A percentile compares a stretch with the other conserved stretches of the same genome.
These are phyloP conservation scores for Tautogolabrus adspersus DNA, from an alignment of 2,113 vertebrate genomes.

Conservation along the genomic window DNA sequence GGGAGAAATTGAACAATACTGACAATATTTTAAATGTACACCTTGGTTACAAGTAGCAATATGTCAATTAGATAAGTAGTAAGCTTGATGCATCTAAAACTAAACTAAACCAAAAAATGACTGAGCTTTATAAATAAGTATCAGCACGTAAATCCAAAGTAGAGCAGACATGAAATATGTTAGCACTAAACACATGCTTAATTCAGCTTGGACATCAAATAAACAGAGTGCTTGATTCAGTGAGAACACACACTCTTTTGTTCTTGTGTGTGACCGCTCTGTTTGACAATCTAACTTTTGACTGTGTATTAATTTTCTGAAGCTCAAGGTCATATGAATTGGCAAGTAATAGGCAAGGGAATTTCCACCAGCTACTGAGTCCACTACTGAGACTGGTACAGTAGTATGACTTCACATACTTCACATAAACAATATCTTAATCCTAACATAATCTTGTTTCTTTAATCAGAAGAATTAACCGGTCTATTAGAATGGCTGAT, in stretches of 20 bases:
- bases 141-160: not conserved
- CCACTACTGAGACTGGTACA: not conserved
- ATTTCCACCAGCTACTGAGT: conserved; percentile 14
- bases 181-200: not conserved
- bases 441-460: not conserved
- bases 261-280: not conserved
- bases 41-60: too few relatives aligned
- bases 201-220: not conserved
- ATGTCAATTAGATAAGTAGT: not conserved
- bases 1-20: too few relatives aligned
- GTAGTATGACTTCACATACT: not conserved
- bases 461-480: not conserved
- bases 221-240: not conserved
- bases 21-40: too few relatives aligned
- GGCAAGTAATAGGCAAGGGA: conserved; percentile 14
- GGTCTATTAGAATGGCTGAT: not conserved
- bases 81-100: too few relatives aligned
- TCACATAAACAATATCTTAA: not conserved
- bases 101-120: too few relatives aligned
- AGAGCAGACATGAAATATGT: not conserved
- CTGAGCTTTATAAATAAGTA: too few relatives aligned
- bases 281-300: not conserved
- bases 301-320: conserved; percentile 7
- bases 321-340: conserved; percentile 38
- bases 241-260: conserved; percentile 39